These are phyloP conservation scores for Gulo gulo DNA, from an alignment of 2,113 vertebrate genomes.

Conservation along the genomic window DNA sequence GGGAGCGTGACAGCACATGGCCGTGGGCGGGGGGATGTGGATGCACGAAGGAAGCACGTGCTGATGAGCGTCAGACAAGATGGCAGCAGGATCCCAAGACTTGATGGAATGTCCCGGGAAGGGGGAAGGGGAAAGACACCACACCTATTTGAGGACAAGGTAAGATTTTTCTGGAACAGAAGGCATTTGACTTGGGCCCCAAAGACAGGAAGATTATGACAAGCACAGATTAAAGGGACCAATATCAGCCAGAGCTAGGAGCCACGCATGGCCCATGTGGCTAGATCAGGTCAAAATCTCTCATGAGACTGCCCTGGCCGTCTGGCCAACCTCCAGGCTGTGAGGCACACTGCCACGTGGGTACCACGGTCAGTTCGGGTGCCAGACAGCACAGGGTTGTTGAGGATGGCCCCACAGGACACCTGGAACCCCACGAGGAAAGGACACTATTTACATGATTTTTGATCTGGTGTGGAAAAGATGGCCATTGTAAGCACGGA, in stretches of 20 bases:
- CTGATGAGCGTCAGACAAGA: neutral
- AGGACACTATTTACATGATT: accelerated
- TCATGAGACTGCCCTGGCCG: neutral
- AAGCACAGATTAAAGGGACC: neutral
- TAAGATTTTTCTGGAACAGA: neutral
- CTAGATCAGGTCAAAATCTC: neutral
- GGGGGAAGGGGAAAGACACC: accelerated
- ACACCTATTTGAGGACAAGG: too few species aligned
- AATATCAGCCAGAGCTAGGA: too few species aligned
- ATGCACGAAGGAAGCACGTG: accelerated
- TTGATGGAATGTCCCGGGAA: neutral
- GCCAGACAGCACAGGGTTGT: neutral
- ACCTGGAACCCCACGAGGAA: accelerated
- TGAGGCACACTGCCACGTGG: accelerated
- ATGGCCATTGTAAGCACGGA: accelerated
- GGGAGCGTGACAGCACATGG: accelerated
- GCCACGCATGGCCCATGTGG: accelerated
- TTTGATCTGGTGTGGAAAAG: neutral
- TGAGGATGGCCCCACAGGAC: accelerated
- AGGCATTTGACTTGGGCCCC: neutral
- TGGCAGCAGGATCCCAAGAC: neutral
- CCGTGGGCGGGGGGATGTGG: too few species aligned
- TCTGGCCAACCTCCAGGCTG: accelerated
- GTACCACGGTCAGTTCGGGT: accelerated
- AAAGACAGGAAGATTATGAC: neutral